Percentiles rank a stretch among this genome's conserved stretches.
Conservation (phyloP, 2,113 vertebrate species). For the Stigmatopora argus region DNA sequence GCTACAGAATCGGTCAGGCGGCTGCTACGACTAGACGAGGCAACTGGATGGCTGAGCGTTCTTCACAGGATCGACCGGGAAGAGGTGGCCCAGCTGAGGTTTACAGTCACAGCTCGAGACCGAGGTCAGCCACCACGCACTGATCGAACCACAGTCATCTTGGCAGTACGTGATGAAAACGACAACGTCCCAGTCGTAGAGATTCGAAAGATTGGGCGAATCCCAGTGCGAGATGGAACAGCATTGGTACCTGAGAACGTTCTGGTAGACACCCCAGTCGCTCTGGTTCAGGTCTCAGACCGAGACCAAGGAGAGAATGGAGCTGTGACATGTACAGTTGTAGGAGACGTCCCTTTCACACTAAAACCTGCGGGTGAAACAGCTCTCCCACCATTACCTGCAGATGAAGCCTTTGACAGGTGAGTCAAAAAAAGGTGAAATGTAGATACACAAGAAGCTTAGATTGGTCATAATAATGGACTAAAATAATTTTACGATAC, state of each 20-base stretch:
- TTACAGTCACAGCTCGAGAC: constrained; percentile 86
- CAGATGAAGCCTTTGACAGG: constrained; percentile 81
- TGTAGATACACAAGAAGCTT: neutral
- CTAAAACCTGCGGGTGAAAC: constrained; percentile 86
- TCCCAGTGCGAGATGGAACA: constrained; percentile 84
- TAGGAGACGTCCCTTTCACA: constrained; percentile 93
- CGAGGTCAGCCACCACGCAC: constrained; percentile 88
- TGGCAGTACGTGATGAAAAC: constrained; percentile 89
- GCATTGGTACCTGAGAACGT: constrained; percentile 89
- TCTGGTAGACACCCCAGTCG: constrained; percentile 89
- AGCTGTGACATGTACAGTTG: constrained; percentile 91
- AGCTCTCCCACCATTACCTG: constrained; percentile 63
- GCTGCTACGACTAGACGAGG: constrained; percentile 85
- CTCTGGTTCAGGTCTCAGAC: constrained; percentile 92
- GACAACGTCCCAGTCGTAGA: constrained; percentile 92
- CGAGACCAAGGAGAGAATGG: constrained; percentile 93
- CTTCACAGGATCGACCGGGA: constrained; percentile 90
- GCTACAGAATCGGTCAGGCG: constrained; percentile 86
- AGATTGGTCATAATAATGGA: neutral
- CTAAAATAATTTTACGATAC: neutral
- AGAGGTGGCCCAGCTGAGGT: constrained; percentile 88
- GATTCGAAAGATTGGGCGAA: constrained; percentile 92
- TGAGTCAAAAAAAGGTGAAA: constrained; percentile 34
- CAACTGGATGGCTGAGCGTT: constrained; percentile 90
- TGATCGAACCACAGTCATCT: constrained; percentile 85